Conservation (phyloP, 2,888 invertebrate genomes). For the Vesta saturnalis region DNA sequence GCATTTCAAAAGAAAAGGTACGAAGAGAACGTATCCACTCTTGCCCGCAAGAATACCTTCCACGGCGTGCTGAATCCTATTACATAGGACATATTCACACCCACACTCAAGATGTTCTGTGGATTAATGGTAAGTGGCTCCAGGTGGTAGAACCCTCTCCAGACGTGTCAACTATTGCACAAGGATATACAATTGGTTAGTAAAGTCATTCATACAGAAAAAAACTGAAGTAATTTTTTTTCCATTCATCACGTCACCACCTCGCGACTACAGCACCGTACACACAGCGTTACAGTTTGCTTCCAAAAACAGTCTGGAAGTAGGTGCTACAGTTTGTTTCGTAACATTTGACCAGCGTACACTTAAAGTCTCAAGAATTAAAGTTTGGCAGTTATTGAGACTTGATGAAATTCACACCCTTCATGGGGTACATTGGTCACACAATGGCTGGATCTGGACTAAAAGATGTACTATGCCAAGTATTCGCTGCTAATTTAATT, state of each 20-base stretch:
- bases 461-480: constrained; percentile 36
- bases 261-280: constrained; percentile 37
- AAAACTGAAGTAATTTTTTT: constrained; percentile 27
- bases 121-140: constrained; percentile 19
- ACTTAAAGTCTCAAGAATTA: constrained; percentile 39
- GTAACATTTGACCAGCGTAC: constrained; percentile 9
- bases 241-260: constrained; percentile 40
- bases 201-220: constrained; percentile 13
- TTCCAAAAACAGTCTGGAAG: constrained; percentile 13
- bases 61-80: not conserved
- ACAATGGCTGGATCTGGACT: constrained; percentile 44
- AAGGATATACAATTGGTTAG: constrained; percentile 16
- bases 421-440: too few relatives aligned
- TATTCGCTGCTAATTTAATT: constrained; percentile 40
- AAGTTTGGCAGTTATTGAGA: constrained; percentile 21
- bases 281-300: constrained; percentile 32
- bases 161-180: constrained; percentile 9
- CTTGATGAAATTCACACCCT: constrained; percentile 32
- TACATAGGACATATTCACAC: constrained; percentile 6
- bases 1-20: not conserved
- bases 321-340: constrained; percentile 26
- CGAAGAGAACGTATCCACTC: not conserved
- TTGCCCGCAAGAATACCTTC: not conserved
- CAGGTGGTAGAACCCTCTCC: not conserved
- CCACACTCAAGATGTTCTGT: constrained; percentile 19